Base-by-base conservation (phyloP, 2,888 invertebrate species). In the Melieria omissa region DNA sequence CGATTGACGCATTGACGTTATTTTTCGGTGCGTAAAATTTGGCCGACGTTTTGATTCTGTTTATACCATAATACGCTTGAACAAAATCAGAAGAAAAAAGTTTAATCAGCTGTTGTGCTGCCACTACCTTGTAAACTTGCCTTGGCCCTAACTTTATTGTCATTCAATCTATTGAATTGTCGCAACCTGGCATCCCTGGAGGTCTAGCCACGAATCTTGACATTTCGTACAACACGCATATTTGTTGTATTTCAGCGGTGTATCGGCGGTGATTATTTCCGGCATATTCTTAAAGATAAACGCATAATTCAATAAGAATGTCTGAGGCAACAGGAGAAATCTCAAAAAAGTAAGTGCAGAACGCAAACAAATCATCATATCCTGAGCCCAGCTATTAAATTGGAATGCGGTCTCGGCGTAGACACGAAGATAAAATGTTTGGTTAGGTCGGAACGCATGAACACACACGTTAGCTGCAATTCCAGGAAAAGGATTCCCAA, bases 271-370 rank as follows among this genome's bases (percentile, higher is more conserved):
- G 6, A 46, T 52, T 60, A 41, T 63, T 62, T 29, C 55, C 63
- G n/a, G 46, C 54, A 46, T n/a, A n/a, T 63, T 69, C 62, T 46
- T 12, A 42, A 46, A 69, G 41, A 44, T n/a, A 45, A n/a, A n/a
- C 14, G 29, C 29, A 52, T 58, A 54, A 10, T 46, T 55, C 66
- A 16, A 73, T 73, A 69, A 72, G 65, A 70, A 85, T 85, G 86
- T 80, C 81, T 65, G 79, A 80, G 73, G 80, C 81, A 78, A 79
- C 81, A 72, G 82, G 80, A 76, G 85, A 85, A 80, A 70, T 85
- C 54, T 85, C 85, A 42, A 85, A 85, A 78, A 85, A 85, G 85
- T 85, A 80, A 86, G 85, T 80, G 61, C n/a, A 5, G 8, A 44
- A 14, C 9, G 46, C 1, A 7, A 70, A 44, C 52, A 58, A 57